phyloP scores from a whole-genome alignment of 2,797 vertebrate species.

The Chromis chromis region DNA sequence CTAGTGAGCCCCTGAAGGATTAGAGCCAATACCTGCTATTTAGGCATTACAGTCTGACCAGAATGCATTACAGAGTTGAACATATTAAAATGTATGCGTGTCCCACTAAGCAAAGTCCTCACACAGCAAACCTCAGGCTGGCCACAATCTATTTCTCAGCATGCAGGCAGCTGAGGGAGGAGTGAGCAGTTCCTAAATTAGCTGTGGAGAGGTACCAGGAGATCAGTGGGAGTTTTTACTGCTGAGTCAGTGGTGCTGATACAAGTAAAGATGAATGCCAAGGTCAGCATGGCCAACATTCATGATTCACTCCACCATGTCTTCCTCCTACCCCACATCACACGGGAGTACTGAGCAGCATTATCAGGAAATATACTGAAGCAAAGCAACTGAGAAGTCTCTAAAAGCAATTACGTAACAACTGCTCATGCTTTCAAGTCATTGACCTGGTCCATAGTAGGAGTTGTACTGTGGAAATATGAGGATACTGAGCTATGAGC shows the following conservation, averaged over 20 bases:
- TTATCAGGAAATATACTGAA: neutral
- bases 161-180: conserved; percentile 30
- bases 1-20: conserved; percentile 17
- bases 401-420: neutral
- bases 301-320: conserved; percentile 3
- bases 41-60: conserved; percentile 17
- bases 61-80: conserved; percentile 17
- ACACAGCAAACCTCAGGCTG: conserved; percentile 32
- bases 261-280: conserved; percentile 37
- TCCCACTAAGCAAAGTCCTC: conserved; percentile 22
- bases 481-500: no score
- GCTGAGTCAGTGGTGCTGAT: conserved; percentile 50
- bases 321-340: conserved; percentile 9
- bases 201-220: conserved; percentile 37
- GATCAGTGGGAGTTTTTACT: conserved; percentile 43
- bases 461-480: no score
- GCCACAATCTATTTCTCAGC: conserved; percentile 41
- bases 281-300: conserved; percentile 33
- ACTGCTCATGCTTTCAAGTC: neutral
- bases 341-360: neutral
- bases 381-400: neutral
- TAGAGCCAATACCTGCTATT: conserved; percentile 37
- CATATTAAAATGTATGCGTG: conserved; percentile 7
- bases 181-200: conserved; percentile 54
- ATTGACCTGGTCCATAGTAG: neutral